phyloP scores from a whole-genome alignment of 1,140 invertebrate species.

The Helicoverpa zea region DNA sequence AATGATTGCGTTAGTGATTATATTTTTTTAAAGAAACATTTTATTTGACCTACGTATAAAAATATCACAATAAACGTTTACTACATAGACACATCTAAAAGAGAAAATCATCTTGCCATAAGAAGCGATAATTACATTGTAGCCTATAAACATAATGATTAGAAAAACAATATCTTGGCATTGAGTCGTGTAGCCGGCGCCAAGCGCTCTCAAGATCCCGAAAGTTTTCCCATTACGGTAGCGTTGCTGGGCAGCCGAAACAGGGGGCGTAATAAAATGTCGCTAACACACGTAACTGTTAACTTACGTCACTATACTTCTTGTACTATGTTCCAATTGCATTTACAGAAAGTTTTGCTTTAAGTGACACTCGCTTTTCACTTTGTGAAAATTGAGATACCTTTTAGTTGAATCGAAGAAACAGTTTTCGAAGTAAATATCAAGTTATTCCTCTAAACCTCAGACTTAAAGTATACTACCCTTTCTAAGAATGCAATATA shows the following conservation, averaged over 20 bases:
- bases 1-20: conserved; percentile 21
- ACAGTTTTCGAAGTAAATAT: background rate
- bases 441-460: background rate
- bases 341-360: background rate
- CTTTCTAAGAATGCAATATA: background rate
- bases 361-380: background rate
- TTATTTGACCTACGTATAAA: no score
- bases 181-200: conserved; percentile 47
- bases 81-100: background rate
- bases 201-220: conserved; percentile 50
- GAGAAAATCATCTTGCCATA: conserved; percentile 22
- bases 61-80: no score
- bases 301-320: background rate
- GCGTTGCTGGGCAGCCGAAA: conserved; percentile 44
- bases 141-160: conserved; percentile 30
- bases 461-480: background rate
- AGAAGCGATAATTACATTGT: conserved; percentile 37
- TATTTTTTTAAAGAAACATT: background rate
- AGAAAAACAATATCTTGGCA: conserved; percentile 54
- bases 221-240: conserved; percentile 69
- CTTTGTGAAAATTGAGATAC: background rate
- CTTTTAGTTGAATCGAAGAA: background rate
- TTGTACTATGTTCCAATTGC: background rate
- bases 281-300: conserved; percentile 39
- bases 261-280: conserved; percentile 43